Percentiles rank a stretch among this genome's conserved stretches.
Conservation (phyloP, 1,140 invertebrate genomes). For the Neodiprion fabricii region DNA sequence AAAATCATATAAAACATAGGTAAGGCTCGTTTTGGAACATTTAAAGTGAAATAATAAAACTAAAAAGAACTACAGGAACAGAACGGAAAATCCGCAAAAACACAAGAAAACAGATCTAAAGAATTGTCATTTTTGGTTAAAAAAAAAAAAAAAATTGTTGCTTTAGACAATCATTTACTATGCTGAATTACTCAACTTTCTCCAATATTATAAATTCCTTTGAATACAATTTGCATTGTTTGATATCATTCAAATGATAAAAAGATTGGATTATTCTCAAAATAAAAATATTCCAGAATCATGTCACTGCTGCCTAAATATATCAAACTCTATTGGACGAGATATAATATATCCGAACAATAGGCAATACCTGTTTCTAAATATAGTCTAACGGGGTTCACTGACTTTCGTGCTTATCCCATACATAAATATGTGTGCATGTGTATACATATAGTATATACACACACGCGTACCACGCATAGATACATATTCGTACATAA, state of each 20-base stretch:
- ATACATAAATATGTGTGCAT: too few relatives aligned
- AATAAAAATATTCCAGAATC: background rate
- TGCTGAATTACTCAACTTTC: background rate
- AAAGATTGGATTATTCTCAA: background rate
- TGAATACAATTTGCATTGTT: background rate
- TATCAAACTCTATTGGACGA: too few relatives aligned
- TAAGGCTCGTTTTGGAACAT: constrained; percentile 23
- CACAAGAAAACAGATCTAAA: background rate
- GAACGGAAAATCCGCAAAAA: constrained; percentile 5
- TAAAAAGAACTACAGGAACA: constrained; percentile 3
- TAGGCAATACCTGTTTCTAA: too few relatives aligned
- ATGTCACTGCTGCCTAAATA: too few relatives aligned
- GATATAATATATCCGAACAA: too few relatives aligned
- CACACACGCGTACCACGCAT: too few relatives aligned
- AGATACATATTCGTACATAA: too few relatives aligned
- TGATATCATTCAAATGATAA: background rate
- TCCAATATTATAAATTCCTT: background rate
- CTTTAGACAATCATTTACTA: too few relatives aligned
- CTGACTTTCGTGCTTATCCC: too few relatives aligned
- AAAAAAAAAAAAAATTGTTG: too few relatives aligned
- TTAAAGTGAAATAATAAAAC: constrained; percentile 1
- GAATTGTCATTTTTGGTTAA: background rate
- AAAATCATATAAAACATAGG: constrained; percentile 46
- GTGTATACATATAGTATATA: too few relatives aligned
- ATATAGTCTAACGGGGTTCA: too few relatives aligned